Evolutionary conservation across 1,140 invertebrate genomes (phyloP).

Genomic region (Geopemphigus sp.): DNA sequence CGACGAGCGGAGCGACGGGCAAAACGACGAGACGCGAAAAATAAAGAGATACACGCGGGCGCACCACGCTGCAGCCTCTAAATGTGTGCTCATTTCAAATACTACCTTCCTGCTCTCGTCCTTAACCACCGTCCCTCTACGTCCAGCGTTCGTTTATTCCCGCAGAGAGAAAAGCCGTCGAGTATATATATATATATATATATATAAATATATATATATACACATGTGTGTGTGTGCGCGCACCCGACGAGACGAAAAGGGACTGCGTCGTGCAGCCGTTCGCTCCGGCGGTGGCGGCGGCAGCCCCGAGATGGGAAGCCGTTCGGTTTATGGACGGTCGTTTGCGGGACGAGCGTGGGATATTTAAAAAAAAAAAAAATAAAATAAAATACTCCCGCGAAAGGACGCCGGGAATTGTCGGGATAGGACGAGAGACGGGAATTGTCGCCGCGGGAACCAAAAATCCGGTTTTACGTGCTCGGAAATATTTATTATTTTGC

Average conservation of each 20-base stretch:
- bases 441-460: slow-evolving; percentile 46
- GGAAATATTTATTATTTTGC: slow-evolving; percentile 45
- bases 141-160: background rate
- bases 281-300: background rate
- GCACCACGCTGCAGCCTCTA: too few species aligned
- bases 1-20: background rate
- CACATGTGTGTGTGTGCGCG: too few species aligned
- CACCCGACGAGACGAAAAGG: too few species aligned
- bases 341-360: slow-evolving; percentile 23
- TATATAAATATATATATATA: too few species aligned
- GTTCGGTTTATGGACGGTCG: slow-evolving; percentile 44
- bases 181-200: too few species aligned
- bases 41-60: background rate
- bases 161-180: background rate
- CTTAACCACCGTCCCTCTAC: background rate
- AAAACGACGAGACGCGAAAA: background rate
- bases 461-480: slow-evolving; percentile 49
- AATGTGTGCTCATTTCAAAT: slow-evolving; percentile 35
- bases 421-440: background rate
- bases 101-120: too few species aligned
- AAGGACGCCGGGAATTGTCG: too few species aligned
- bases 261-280: background rate
- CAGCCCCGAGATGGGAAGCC: background rate
- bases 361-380: slow-evolving; percentile 44
- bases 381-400: background rate